These are phyloP conservation scores for Leptopilina clavipes DNA, from an alignment of 1,140 invertebrate genomes.

Conservation along the genomic window DNA sequence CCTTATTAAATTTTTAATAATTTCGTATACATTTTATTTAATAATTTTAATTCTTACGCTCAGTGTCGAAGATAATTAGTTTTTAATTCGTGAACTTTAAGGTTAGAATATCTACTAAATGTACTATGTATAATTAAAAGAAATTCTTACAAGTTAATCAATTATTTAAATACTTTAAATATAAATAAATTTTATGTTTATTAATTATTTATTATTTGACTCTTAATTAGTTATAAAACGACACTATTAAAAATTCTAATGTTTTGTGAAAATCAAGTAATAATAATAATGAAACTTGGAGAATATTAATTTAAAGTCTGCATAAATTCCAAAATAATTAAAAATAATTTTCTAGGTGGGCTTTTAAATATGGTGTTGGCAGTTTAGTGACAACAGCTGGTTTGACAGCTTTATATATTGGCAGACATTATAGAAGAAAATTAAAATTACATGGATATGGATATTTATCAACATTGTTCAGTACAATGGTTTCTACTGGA, in stretches of 20 bases:
- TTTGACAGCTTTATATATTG: conserved; percentile 50
- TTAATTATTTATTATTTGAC: too few species aligned
- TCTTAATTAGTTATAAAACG: too few species aligned
- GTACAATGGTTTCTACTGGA: conserved; percentile 42
- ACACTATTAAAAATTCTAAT: too few species aligned
- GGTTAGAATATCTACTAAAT: too few species aligned
- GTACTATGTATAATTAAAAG: too few species aligned
- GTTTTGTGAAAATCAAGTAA: too few species aligned
- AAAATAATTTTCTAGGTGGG: conserved; percentile 47
- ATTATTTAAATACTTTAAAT: too few species aligned
- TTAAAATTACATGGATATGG: conserved; percentile 59
- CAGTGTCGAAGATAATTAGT: not conserved
- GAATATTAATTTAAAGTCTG: too few species aligned
- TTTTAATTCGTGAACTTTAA: too few species aligned
- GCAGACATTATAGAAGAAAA: conserved; percentile 56
- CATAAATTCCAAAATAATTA: not conserved
- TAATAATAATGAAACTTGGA: too few species aligned
- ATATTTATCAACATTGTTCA: conserved; percentile 41
- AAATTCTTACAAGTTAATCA: too few species aligned
- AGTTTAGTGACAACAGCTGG: conserved; percentile 21
- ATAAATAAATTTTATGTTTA: too few species aligned
- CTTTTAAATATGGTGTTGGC: conserved; percentile 47
- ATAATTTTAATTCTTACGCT: not conserved
- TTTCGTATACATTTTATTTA: not conserved
- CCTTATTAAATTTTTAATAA: conserved; percentile 33